These are phyloP conservation scores for Chionis minor DNA, from an alignment of 2,113 vertebrate species.

Conservation along the genomic window DNA sequence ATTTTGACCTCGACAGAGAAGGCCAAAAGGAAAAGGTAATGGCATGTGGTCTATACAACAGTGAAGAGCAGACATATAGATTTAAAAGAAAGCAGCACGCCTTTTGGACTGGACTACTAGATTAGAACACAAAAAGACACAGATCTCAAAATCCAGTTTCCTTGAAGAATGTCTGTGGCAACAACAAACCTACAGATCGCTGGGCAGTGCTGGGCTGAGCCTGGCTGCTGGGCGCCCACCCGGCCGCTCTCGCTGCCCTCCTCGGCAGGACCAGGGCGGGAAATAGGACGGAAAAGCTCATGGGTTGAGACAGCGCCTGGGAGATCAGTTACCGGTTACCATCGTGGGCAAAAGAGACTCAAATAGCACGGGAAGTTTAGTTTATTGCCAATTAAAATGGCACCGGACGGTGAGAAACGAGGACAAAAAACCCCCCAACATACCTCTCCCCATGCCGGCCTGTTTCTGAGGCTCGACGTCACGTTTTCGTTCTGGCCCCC, in stretches of 20 bases:
- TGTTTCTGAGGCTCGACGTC: not conserved
- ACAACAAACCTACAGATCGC: fast-evolving
- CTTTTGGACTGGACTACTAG: not conserved
- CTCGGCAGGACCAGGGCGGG: not conserved
- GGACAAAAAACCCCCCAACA: not conserved
- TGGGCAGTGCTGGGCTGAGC: too few species aligned
- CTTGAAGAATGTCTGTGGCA: not conserved
- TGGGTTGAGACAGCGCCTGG: fast-evolving
- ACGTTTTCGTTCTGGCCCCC: not conserved
- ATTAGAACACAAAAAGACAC: not conserved
- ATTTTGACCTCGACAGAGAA: not conserved
- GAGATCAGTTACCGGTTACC: not conserved
- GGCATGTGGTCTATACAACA: not conserved
- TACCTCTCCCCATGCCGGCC: fast-evolving
- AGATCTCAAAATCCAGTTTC: not conserved
- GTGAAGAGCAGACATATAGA: fast-evolving
- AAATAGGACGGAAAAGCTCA: not conserved
- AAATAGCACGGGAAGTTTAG: fast-evolving
- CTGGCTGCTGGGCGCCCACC: not conserved
- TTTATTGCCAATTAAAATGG: not conserved
- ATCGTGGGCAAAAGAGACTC: not conserved
- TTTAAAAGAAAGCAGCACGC: not conserved
- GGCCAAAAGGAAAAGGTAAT: not conserved
- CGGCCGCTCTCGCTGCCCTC: not conserved
- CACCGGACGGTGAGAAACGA: not conserved